Evolutionary conservation across 1,140 invertebrate genomes (phyloP).

Genomic region (Ylistrum balloti): DNA sequence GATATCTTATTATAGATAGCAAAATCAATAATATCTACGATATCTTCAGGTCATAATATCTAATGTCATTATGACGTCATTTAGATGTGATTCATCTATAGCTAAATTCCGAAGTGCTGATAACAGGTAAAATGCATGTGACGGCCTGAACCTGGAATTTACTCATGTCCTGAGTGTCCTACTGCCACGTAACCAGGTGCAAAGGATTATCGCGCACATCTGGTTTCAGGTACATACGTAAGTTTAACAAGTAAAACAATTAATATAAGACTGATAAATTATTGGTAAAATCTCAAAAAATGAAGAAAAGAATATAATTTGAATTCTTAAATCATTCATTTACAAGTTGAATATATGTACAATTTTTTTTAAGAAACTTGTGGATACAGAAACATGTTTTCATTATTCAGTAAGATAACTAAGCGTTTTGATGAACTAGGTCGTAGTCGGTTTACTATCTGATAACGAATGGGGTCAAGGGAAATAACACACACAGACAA

Average conservation of each 20-base stretch:
- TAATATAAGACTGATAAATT: too few species aligned
- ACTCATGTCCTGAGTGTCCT: background rate
- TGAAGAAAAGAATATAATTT: too few species aligned
- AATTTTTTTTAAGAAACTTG: too few species aligned
- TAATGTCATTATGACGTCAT: background rate
- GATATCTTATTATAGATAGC: background rate
- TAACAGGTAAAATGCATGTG: background rate
- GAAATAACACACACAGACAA: background rate
- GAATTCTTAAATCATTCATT: too few species aligned
- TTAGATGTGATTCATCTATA: background rate
- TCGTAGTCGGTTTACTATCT: background rate
- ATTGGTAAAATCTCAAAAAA: too few species aligned
- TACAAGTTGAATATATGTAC: too few species aligned
- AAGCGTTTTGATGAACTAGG: background rate
- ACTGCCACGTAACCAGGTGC: background rate
- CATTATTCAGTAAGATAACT: background rate
- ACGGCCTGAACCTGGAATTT: background rate
- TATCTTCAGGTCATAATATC: background rate
- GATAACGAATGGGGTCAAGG: background rate
- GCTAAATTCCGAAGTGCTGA: background rate
- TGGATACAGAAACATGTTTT: too few species aligned
- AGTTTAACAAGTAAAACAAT: too few species aligned
- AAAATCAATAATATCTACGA: slow-evolving; percentile 9
- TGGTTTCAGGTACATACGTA: too few species aligned
- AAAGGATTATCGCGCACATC: too few species aligned